Evolutionary conservation across 30 jellyfish, hydroid and myxozoan genomes (phyloP).

Genomic region (Sanderia malayensis): DNA sequence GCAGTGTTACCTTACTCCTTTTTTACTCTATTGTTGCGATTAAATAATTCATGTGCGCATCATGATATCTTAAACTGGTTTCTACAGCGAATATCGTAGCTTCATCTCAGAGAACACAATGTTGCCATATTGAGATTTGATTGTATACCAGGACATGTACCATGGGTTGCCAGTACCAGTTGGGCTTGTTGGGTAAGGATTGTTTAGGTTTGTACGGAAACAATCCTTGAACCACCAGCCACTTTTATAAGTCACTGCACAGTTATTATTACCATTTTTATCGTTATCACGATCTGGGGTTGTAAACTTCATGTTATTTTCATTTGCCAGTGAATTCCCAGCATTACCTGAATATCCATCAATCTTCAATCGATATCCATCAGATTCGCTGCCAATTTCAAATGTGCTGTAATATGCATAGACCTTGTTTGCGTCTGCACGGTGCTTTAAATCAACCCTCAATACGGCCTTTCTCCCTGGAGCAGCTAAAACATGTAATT

Average conservation of each 20-base stretch:
- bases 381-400: slow-evolving; percentile 2
- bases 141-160: no score
- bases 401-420: slow-evolving; percentile 12
- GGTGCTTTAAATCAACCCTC: slow-evolving; percentile 17
- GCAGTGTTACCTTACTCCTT: no score
- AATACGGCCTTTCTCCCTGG: background rate
- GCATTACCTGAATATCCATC: slow-evolving; percentile 20
- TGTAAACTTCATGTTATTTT: background rate
- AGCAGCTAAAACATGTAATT: slow-evolving; percentile 4
- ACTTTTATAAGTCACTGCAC: background rate
- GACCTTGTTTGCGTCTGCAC: background rate
- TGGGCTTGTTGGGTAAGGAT: slow-evolving; percentile 5
- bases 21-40: no score
- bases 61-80: no score
- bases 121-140: no score
- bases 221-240: slow-evolving; percentile 5
- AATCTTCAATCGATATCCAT: slow-evolving; percentile 1
- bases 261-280: background rate
- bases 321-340: background rate
- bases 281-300: slow-evolving; percentile 19
- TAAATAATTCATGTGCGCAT: no score
- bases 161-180: no score
- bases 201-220: background rate
- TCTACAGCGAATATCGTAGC: no score
- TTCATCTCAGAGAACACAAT: no score